Percentiles rank a stretch among this genome's conserved stretches.
These are phyloP conservation scores for Drosophila melanogaster DNA, from an alignment of 1,140 invertebrate species.

Conservation along the genomic window Release_6_plus_ISO1_MT NT_033777.3:9395501-9396000, in stretches of 20 bases:
- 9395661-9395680: neutral
- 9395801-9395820: too few species aligned
- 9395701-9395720: neutral
- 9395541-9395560: neutral
- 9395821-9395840: too few species aligned
- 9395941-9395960: conserved; percentile 53
- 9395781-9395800: too few species aligned
- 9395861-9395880: neutral
- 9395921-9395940: neutral
- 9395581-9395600: conserved; percentile 34
- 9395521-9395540: conserved; percentile 50
- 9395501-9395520: conserved; percentile 72
- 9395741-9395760: too few species aligned
- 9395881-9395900: neutral
- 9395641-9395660: conserved; percentile 14
- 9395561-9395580: conserved; percentile 6
- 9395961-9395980: conserved; percentile 31
- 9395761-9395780: too few species aligned
- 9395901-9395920: neutral
- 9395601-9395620: conserved; percentile 49
- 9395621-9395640: conserved; percentile 31
- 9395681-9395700: too few species aligned
- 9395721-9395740: too few species aligned
- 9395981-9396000: conserved; percentile 56
- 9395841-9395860: too few species aligned